Conservation (phyloP, 2,113 vertebrate genomes). For the Cranoglanis bouderius region DNA sequence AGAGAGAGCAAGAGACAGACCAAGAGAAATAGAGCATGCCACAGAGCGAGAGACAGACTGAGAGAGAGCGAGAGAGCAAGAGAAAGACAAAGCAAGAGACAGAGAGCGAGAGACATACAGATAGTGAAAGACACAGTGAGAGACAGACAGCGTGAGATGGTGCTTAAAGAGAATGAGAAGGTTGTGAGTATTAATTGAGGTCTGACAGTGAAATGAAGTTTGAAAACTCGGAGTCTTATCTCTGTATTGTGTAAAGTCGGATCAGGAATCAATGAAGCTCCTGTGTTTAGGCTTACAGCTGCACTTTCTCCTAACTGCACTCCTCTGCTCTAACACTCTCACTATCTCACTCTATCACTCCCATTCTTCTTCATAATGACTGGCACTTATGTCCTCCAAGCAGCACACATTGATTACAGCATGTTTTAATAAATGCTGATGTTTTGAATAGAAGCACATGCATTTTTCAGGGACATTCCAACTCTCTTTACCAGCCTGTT, state of each 20-base stretch:
- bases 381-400: constrained; percentile 25
- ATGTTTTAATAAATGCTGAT: constrained; percentile 40
- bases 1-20: not conserved
- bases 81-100: not conserved
- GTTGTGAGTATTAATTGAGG: constrained; percentile 62
- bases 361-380: constrained; percentile 36
- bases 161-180: constrained; percentile 30
- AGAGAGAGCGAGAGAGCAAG: not conserved
- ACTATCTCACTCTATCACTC: constrained; percentile 15
- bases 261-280: constrained; percentile 51
- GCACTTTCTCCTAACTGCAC: constrained; percentile 41
- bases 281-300: constrained; percentile 45
- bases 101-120: not conserved
- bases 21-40: not conserved
- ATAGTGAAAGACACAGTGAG: not conserved
- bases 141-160: not conserved
- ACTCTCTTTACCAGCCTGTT: constrained; percentile 6
- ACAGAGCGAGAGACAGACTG: not conserved
- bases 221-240: constrained; percentile 64
- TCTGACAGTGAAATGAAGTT: constrained; percentile 68
- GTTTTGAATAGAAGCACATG: constrained; percentile 26
- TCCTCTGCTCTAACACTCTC: not conserved
- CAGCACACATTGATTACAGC: constrained; percentile 26
- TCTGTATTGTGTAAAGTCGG: constrained; percentile 56
- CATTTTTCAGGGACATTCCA: constrained; percentile 32